Conservation (phyloP, 2,113 vertebrate species). For the Lagopus leucura region DNA sequence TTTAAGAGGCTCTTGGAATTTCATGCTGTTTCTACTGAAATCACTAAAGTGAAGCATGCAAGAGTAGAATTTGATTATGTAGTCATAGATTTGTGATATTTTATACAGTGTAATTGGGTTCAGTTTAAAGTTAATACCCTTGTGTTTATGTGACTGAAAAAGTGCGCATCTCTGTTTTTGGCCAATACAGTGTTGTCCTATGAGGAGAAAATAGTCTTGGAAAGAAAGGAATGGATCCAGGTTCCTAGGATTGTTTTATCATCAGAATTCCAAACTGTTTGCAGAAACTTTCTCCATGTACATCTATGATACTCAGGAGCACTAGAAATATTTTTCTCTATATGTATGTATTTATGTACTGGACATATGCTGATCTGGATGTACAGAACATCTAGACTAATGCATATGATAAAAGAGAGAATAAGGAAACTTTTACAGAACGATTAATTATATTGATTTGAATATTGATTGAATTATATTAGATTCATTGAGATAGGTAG, state of each 20-base stretch:
- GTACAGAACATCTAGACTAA: neutral
- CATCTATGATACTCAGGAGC: neutral
- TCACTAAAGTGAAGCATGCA: neutral
- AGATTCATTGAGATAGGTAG: too few relatives aligned
- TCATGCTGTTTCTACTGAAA: neutral
- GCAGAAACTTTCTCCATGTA: neutral
- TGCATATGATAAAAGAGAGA: neutral
- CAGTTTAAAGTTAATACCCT: neutral
- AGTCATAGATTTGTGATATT: neutral
- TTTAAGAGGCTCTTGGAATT: neutral
- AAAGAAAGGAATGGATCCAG: neutral
- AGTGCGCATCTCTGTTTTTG: neutral
- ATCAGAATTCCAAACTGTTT: neutral
- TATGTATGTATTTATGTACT: neutral
- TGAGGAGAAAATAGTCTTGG: neutral
- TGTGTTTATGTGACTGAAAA: neutral
- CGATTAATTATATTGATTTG: neutral
- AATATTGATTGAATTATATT: too few relatives aligned
- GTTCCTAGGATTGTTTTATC: neutral
- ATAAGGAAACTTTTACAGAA: neutral
- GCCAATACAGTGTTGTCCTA: neutral
- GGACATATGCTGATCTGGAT: neutral
- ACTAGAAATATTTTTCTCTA: neutral
- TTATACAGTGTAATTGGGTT: neutral
- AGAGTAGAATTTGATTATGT: neutral